Percentiles rank a stretch among this genome's conserved stretches.
These are phyloP conservation scores for Morpho helenor DNA, from an alignment of 2,888 invertebrate genomes.

Conservation along the genomic window DNA sequence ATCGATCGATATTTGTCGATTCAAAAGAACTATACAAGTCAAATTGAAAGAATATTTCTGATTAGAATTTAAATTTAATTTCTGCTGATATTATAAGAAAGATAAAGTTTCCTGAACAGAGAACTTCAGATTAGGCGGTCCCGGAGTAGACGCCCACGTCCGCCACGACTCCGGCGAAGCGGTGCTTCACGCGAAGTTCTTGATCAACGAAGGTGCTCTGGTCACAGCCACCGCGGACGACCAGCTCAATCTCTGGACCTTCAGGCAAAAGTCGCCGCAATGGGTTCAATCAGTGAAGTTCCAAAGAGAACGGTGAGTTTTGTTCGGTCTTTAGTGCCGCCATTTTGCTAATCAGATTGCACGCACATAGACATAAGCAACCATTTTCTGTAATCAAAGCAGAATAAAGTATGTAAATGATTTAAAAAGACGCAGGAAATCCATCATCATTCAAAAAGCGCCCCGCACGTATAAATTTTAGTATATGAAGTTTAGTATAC, in stretches of 20 bases:
- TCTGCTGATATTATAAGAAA: background rate
- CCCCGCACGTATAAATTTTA: too few species aligned
- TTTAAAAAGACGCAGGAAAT: too few species aligned
- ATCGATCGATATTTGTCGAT: too few species aligned
- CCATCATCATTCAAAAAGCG: too few species aligned
- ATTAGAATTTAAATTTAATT: too few species aligned
- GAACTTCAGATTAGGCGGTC: slow-evolving; percentile 90
- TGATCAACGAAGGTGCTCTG: slow-evolving; percentile 98
- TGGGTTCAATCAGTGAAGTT: slow-evolving; percentile 98
- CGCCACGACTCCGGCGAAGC: slow-evolving; percentile 89
- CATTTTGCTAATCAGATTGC: too few species aligned
- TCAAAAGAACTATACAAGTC: too few species aligned
- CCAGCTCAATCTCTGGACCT: slow-evolving; percentile 98
- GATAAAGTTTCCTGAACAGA: slow-evolving; percentile 41
- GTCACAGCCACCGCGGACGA: slow-evolving; percentile 98
- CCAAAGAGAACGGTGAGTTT: slow-evolving; percentile 92
- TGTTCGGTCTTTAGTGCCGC: background rate
- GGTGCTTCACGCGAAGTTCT: slow-evolving; percentile 94
- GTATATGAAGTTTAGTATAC: too few species aligned
- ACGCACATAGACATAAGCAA: background rate
- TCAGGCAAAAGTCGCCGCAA: slow-evolving; percentile 95
- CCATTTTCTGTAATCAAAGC: too few species aligned
- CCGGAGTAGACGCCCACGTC: slow-evolving; percentile 97
- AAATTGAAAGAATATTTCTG: too few species aligned
- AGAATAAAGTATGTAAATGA: too few species aligned